Base-by-base conservation (phyloP, 2,113 vertebrate genomes). In the Eclectus roratus region DNA sequence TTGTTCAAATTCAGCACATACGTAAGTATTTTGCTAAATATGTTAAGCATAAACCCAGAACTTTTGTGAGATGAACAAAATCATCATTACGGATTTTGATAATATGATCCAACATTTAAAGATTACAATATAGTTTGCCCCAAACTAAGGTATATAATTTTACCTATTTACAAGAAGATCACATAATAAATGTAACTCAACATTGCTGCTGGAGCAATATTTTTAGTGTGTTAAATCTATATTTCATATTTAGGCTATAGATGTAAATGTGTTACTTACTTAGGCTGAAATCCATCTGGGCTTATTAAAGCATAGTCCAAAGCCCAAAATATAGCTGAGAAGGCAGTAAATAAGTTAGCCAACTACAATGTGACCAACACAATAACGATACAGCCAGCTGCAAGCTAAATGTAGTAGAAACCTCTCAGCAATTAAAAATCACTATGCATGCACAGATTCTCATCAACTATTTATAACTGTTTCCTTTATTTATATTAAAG, bases 321-420 rank as follows among this genome's bases (percentile, higher is more conserved):
- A 94, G 31, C 69, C 2, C 46, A 91, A 92, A 96, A 95, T 91
- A 76, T 84, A 92, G 20, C 84, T 91, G 87, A 61, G 65, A 91
- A 94, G 90, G 90, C 93, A 93, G 86, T 94, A 96, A 95, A 94
- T 86, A 95, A 96, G 72, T 93, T 96, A 96, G 70, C 52, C 73
- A 84, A 76, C 85, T 64, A 86, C 76, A 92, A 68, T 89, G 82
- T 89, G 90, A 97, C 85, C 93, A 92, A 52, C 82, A 74, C 13
- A 68, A 79, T 61, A 91, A 96, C 88, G 96, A 95, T 93, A 33
- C 69, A 91, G 83, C 90, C 93, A 96, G 92, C 94, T 96, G 93
- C 93, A 96, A 86, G 88, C 94, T 95, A 90, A 94, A 96, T 93
- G 77, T 84, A 71, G 44, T 81, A 87, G 43, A 88, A 95, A 95